phyloP scores from a whole-genome alignment of 2,113 vertebrate genomes.

The Gambusia holbrooki region DNA sequence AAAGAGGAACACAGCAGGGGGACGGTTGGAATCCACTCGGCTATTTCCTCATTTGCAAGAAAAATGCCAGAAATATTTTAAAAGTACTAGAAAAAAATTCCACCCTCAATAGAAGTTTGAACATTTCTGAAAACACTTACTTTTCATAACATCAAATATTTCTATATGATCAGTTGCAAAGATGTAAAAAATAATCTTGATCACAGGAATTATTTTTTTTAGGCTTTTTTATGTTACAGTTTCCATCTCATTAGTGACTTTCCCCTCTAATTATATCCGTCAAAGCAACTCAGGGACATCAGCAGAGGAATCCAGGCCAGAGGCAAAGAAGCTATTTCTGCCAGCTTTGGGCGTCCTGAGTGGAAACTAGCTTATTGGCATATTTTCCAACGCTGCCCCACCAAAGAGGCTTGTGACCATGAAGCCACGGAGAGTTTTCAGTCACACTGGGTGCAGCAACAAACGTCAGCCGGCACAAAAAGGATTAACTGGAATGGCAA shows the following conservation, averaged over 20 bases:
- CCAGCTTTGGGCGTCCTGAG: conserved; percentile 43
- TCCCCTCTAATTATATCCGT: conserved; percentile 3
- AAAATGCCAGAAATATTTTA: neutral
- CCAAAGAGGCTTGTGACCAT: conserved; percentile 60
- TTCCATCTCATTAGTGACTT: neutral
- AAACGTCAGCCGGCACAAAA: conserved; percentile 2
- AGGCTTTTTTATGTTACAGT: neutral
- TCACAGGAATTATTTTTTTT: neutral
- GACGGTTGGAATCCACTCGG: conserved; percentile 12
- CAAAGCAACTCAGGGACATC: neutral
- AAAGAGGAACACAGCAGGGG: conserved; percentile 2
- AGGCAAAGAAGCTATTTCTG: conserved; percentile 56
- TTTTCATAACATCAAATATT: neutral
- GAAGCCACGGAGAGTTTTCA: conserved; percentile 46
- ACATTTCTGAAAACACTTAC: neutral
- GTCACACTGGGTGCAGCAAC: conserved; percentile 20
- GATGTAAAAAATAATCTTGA: neutral
- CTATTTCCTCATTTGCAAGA: conserved; percentile 18
- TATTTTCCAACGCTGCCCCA: conserved; percentile 73
- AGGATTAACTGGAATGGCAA: conserved; percentile 38
- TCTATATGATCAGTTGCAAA: neutral
- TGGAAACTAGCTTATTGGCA: conserved; percentile 74
- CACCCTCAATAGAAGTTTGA: neutral
- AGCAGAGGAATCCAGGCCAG: conserved; percentile 44
- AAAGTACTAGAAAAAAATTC: neutral